A percentile compares a stretch with the other conserved stretches of the same genome.
Conservation (phyloP, 2,888 invertebrate genomes). For the Gortyna flavago region DNA sequence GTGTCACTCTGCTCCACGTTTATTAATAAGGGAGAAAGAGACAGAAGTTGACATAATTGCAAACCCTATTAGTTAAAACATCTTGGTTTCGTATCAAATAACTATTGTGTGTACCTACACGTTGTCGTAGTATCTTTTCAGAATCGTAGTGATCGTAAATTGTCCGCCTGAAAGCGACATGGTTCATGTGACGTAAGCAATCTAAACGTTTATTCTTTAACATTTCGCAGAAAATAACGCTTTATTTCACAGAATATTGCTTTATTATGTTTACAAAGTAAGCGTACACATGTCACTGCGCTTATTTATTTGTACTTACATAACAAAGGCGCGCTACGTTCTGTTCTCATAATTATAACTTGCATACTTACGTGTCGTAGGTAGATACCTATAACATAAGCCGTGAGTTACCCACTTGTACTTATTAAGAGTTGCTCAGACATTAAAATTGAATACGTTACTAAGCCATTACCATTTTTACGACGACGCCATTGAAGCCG, state of each 20-base stretch:
- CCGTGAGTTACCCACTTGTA: slow-evolving; percentile 27
- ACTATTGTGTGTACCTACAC: slow-evolving; percentile 34
- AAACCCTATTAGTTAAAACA: background rate
- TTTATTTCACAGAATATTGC: slow-evolving; percentile 42
- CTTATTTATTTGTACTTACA: slow-evolving; percentile 56
- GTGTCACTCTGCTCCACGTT: background rate
- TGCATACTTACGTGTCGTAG: slow-evolving; percentile 18
- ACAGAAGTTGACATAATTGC: background rate
- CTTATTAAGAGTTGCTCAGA: slow-evolving; percentile 35
- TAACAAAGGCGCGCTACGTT: slow-evolving; percentile 49
- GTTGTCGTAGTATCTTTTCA: slow-evolving; percentile 21
- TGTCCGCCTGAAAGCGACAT: slow-evolving; percentile 34
- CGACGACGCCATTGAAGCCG: slow-evolving; percentile 24
- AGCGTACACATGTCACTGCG: slow-evolving; percentile 34
- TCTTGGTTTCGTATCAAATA: slow-evolving; percentile 6
- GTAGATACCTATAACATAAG: slow-evolving; percentile 30
- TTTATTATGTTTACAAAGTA: slow-evolving; percentile 47
- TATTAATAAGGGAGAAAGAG: background rate
- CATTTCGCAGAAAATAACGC: slow-evolving; percentile 40
- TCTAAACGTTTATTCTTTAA: slow-evolving; percentile 50
- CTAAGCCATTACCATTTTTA: slow-evolving; percentile 50
- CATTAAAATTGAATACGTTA: slow-evolving; percentile 53
- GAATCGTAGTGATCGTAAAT: slow-evolving; percentile 46
- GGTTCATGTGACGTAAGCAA: slow-evolving; percentile 54
- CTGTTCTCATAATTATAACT: slow-evolving; percentile 34